Conservation (phyloP, 2,888 invertebrate genomes). For the Pardosa pseudoannulata region DNA sequence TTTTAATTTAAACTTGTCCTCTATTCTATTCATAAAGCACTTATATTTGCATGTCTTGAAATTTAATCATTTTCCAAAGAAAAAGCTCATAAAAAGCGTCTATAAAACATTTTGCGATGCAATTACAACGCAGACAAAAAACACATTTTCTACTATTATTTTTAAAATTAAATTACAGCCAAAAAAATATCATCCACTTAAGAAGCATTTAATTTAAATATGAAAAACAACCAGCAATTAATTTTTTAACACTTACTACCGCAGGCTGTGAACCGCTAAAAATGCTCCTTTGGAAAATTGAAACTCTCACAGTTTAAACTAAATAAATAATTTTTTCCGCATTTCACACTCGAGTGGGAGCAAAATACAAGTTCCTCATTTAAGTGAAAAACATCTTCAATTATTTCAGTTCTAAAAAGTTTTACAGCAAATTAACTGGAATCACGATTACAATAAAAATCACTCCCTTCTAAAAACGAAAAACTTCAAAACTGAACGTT, state of each 20-base stretch:
- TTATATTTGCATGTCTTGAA: too few species aligned
- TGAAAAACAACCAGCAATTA: not conserved
- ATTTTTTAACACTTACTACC: not conserved
- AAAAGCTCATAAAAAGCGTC: not conserved
- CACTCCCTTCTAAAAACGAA: conserved; percentile 20
- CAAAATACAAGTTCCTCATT: not conserved
- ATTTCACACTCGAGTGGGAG: not conserved
- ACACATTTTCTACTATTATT: not conserved
- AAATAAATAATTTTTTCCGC: not conserved
- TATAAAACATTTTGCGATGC: not conserved
- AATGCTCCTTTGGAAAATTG: not conserved
- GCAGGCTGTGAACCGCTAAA: not conserved
- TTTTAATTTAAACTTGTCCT: too few species aligned
- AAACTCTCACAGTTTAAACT: not conserved
- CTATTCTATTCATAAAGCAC: too few species aligned
- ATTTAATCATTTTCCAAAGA: too few species aligned
- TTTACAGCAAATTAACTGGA: conserved; percentile 48
- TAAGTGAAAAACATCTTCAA: conserved; percentile 17
- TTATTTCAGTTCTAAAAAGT: conserved; percentile 2
- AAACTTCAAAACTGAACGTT: not conserved
- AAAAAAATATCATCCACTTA: not conserved
- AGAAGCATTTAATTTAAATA: not conserved
- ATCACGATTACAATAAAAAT: conserved; percentile 57
- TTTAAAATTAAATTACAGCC: not conserved
- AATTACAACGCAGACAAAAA: not conserved